Percentiles rank a stretch among this genome's conserved stretches.
These are phyloP conservation scores for Periophthalmodon schlosseri DNA, from an alignment of 2,113 vertebrate genomes.

Conservation along the genomic window DNA sequence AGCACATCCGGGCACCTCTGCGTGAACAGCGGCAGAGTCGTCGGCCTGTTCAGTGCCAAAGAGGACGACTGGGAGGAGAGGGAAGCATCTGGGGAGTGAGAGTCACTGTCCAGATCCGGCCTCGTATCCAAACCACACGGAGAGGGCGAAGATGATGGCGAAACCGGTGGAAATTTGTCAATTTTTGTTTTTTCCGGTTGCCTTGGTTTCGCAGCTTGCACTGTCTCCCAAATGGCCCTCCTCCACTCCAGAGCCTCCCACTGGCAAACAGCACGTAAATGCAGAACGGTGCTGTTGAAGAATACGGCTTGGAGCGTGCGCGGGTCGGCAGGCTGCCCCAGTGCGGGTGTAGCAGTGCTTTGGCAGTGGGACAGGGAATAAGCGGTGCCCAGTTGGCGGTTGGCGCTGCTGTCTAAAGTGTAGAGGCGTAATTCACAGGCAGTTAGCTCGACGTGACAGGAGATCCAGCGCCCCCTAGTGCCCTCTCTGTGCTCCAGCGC, in stretches of 20 bases:
- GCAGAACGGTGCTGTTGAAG: conserved; percentile 87
- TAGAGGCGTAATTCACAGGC: conserved; percentile 88
- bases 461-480: conserved; percentile 85
- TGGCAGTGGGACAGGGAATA: conserved; percentile 91
- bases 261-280: conserved; percentile 85
- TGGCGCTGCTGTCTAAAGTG: conserved; percentile 87
- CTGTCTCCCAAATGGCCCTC: conserved; percentile 87
- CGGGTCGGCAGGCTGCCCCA: conserved; percentile 77
- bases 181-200: conserved; percentile 62
- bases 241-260: conserved; percentile 95
- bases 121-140: conserved; percentile 52
- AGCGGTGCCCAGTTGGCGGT: conserved; percentile 83
- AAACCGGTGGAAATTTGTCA: conserved; percentile 50
- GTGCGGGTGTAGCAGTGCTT: conserved; percentile 80
- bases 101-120: conserved; percentile 52
- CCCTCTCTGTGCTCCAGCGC: conserved; percentile 88
- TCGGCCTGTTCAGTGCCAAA: conserved; percentile 71
- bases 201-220: conserved; percentile 73
- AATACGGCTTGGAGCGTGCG: conserved; percentile 87
- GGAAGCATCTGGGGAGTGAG: conserved; percentile 34
- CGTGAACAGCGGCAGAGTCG: conserved; percentile 77
- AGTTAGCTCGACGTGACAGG: conserved; percentile 90
- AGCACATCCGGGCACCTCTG: conserved; percentile 81
- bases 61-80: conserved; percentile 52
- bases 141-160: conserved; percentile 54